A percentile compares a stretch with the other conserved stretches of the same genome.
phyloP scores from a whole-genome alignment of 2,797 vertebrate species.

The Thalassophryne amazonica region DNA sequence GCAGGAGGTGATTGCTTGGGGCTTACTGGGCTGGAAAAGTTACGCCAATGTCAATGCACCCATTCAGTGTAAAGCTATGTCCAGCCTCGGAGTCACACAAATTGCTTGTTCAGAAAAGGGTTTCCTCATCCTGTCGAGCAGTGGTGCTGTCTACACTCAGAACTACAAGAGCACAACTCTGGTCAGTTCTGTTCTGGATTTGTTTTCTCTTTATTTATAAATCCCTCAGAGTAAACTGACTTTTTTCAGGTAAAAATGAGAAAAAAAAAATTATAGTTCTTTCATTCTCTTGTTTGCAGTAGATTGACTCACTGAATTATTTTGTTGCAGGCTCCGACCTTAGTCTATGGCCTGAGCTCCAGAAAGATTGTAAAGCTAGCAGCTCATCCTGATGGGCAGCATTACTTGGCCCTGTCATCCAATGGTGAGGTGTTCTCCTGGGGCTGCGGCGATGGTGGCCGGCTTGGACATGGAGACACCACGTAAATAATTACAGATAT shows the following conservation, averaged over 20 bases:
- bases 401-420: conserved; percentile 91
- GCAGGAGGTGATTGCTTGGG: conserved; percentile 97
- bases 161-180: conserved; percentile 94
- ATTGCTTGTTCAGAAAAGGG: conserved; percentile 96
- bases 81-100: conserved; percentile 89
- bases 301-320: background rate
- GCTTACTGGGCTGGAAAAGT: conserved; percentile 96
- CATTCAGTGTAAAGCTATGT: conserved; percentile 92
- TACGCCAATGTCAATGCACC: conserved; percentile 94
- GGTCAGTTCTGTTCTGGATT: conserved; percentile 70
- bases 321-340: conserved; percentile 84
- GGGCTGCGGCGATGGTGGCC: conserved; percentile 97
- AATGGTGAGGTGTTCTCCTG: conserved; percentile 97
- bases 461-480: conserved; percentile 95
- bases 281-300: background rate
- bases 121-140: conserved; percentile 90
- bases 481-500: conserved; percentile 77
- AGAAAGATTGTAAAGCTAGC: conserved; percentile 94
- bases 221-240: background rate
- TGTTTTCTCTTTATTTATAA: background rate
- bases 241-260: background rate
- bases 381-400: conserved; percentile 95
- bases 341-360: conserved; percentile 89
- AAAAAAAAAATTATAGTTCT: background rate
- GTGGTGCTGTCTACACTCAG: conserved; percentile 91